Evolutionary conservation across 2,113 vertebrate genomes (phyloP).

Genomic region (Pimephales promelas): DNA sequence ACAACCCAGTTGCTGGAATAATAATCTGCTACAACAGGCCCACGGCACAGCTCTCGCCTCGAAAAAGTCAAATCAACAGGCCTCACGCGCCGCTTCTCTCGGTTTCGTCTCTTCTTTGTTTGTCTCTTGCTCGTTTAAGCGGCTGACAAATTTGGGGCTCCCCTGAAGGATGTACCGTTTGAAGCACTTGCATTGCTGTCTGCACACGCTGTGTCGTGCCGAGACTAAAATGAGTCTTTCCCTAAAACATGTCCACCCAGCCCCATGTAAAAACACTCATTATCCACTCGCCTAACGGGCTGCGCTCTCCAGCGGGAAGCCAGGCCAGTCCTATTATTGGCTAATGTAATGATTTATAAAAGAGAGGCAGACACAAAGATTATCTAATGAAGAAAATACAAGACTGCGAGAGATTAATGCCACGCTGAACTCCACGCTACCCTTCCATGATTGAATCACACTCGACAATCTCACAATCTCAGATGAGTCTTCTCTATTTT

Average conservation of each 20-base stretch:
- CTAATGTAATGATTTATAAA: conserved; percentile 68
- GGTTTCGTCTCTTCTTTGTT: conserved; percentile 39
- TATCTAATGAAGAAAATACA: conserved; percentile 52
- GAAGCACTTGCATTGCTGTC: background rate
- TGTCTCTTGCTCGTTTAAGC: conserved; percentile 49
- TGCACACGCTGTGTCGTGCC: background rate
- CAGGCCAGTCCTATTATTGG: conserved; percentile 71
- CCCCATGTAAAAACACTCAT: conserved; percentile 72
- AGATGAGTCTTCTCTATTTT: conserved; percentile 29
- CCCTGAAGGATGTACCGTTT: conserved; percentile 54
- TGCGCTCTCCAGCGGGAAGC: conserved; percentile 65
- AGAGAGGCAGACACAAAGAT: conserved; percentile 34
- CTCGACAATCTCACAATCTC: conserved; percentile 29
- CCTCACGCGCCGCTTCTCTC: conserved; percentile 50
- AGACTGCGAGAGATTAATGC: conserved; percentile 29
- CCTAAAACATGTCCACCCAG: conserved; percentile 78
- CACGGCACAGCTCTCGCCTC: conserved; percentile 12
- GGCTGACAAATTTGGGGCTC: conserved; percentile 52
- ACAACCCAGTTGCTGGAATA: conserved; percentile 58
- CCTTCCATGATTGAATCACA: conserved; percentile 20
- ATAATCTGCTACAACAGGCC: conserved; percentile 46
- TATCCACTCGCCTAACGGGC: conserved; percentile 66
- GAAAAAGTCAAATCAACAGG: conserved; percentile 44
- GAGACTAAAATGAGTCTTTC: conserved; percentile 60
- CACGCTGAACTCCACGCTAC: conserved; percentile 23